These are phyloP conservation scores for Sthenelais limicola DNA, from an alignment of 2,888 invertebrate species.

Conservation along the genomic window DNA sequence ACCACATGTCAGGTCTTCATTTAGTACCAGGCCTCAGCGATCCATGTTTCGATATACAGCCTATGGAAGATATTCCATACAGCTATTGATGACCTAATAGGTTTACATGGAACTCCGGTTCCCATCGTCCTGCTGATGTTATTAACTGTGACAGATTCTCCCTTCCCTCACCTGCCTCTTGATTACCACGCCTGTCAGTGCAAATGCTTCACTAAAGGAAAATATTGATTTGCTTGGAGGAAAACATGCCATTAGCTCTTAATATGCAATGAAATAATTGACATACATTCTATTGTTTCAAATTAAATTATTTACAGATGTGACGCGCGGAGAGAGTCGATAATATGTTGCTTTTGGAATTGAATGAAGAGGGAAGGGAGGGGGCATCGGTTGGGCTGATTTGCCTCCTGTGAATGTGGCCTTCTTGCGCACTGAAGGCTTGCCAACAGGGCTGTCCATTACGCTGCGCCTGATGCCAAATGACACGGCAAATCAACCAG, in stretches of 20 bases:
- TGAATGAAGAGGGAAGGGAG: background rate
- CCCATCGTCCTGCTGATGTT: background rate
- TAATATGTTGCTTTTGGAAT: background rate
- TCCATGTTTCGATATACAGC: no score
- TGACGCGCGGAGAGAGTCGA: background rate
- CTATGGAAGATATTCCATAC: no score
- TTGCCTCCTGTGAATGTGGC: no score
- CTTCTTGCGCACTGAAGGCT: no score
- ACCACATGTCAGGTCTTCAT: no score
- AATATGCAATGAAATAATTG: constrained; percentile 33
- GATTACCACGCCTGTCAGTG: constrained; percentile 6
- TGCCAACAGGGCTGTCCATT: constrained; percentile 23
- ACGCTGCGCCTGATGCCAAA: constrained; percentile 34
- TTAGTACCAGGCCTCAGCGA: no score
- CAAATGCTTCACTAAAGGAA: background rate
- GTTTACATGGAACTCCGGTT: constrained; percentile 8
- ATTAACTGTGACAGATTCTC: constrained; percentile 16
- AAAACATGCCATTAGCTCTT: constrained; percentile 22
- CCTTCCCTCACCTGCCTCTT: constrained; percentile 6
- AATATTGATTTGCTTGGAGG: background rate
- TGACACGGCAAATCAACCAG: constrained; percentile 35
- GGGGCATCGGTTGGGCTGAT: constrained; percentile 9
- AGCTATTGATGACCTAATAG: constrained; percentile 29
- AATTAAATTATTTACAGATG: constrained; percentile 33
- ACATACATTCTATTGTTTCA: constrained; percentile 38